Conservation (phyloP, 2,888 invertebrate species). For the Alloplasta piceator region DNA sequence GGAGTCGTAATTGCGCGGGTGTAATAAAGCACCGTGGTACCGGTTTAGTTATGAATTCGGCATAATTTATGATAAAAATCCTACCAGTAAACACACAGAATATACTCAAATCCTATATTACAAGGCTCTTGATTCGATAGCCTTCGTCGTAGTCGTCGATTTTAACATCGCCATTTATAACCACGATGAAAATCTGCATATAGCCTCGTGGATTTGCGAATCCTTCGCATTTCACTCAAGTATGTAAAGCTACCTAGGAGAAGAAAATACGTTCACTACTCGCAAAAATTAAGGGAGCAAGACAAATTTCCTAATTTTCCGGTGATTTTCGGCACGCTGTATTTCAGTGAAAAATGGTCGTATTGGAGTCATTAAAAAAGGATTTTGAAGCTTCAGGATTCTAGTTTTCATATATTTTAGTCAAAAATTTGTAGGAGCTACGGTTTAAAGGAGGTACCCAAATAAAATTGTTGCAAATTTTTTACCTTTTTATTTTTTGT, state of each 20-base stretch:
- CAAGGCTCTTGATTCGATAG: background rate
- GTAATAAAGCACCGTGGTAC: background rate
- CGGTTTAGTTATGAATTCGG: conserved; percentile 19
- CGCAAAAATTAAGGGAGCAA: too few species aligned
- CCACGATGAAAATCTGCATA: conserved; percentile 18
- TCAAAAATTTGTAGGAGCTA: too few species aligned
- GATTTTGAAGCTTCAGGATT: too few species aligned
- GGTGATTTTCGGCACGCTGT: too few species aligned
- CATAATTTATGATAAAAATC: conserved; percentile 33
- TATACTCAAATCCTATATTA: background rate
- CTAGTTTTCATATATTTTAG: too few species aligned
- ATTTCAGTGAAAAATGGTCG: too few species aligned
- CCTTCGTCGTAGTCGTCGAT: conserved; percentile 9
- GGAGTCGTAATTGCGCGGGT: conserved; percentile 24
- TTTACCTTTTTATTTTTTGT: too few species aligned
- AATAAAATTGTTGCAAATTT: too few species aligned
- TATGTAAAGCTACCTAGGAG: background rate
- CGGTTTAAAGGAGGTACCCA: too few species aligned
- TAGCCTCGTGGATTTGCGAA: conserved; percentile 34
- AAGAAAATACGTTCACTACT: background rate
- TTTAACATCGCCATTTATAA: conserved; percentile 12
- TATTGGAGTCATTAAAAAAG: too few species aligned
- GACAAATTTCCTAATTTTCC: too few species aligned
- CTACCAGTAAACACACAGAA: background rate
- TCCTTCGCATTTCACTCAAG: conserved; percentile 50